Evolutionary conservation across 2,888 invertebrate genomes (phyloP).

Genomic region (Horisme vitalbata): DNA sequence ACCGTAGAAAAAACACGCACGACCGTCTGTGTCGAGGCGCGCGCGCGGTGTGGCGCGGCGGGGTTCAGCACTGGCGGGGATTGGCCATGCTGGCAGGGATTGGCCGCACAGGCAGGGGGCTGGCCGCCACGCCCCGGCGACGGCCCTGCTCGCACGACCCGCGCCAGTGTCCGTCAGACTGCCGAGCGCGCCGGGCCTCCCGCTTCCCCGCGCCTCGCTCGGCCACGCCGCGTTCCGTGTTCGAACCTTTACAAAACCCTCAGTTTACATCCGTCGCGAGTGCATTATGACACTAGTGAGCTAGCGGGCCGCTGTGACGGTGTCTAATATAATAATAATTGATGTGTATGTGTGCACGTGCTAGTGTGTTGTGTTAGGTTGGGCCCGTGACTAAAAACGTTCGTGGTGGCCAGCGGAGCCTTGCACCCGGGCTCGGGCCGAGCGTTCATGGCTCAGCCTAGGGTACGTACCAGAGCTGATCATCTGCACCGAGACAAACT

Average conservation of each 20-base stretch:
- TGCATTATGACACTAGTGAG: constrained; percentile 82
- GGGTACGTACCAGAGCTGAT: constrained; percentile 85
- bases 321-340: constrained; percentile 70
- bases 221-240: constrained; percentile 76
- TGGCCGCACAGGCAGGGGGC: constrained; percentile 34
- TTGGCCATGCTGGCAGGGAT: constrained; percentile 30
- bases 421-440: constrained; percentile 86
- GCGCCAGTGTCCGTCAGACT: constrained; percentile 81
- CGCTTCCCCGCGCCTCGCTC: constrained; percentile 81
- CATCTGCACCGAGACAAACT: constrained; percentile 25
- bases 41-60: constrained; percentile 51
- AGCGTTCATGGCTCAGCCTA: constrained; percentile 95
- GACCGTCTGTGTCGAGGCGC: constrained; percentile 55
- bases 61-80: constrained; percentile 38
- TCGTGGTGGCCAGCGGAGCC: constrained; percentile 83
- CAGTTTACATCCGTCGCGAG: constrained; percentile 70
- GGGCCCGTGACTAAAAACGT: constrained; percentile 77
- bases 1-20: constrained; percentile 60
- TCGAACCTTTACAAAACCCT: constrained; percentile 58
- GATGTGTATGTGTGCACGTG: constrained; percentile 80
- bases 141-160: constrained; percentile 59
- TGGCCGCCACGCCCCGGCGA: constrained; percentile 60
- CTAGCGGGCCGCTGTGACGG: constrained; percentile 82
- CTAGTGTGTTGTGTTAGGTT: constrained; percentile 78
- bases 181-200: constrained; percentile 83